Conservation (phyloP, 2,888 invertebrate genomes). For the Drosophila robusta region DNA sequence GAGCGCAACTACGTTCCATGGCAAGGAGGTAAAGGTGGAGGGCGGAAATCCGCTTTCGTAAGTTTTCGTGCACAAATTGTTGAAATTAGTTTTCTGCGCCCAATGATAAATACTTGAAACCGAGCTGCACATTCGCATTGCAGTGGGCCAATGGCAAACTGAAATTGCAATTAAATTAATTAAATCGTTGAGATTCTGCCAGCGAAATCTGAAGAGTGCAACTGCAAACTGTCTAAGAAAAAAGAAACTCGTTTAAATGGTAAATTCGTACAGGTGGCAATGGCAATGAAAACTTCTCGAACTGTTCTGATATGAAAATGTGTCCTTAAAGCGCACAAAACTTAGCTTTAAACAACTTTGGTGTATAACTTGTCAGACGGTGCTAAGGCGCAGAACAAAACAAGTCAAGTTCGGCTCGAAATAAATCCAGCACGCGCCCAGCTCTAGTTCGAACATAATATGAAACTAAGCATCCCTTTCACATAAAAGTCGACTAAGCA, state of each 20-base stretch:
- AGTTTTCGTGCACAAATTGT: slow-evolving; percentile 78
- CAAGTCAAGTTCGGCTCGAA: slow-evolving; percentile 11
- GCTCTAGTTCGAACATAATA: slow-evolving; percentile 13
- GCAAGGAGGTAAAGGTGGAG: neutral
- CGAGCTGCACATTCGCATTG: slow-evolving; percentile 50
- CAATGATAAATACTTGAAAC: slow-evolving; percentile 75
- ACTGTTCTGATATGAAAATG: neutral
- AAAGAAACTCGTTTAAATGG: slow-evolving; percentile 1
- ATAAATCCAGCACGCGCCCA: slow-evolving; percentile 12
- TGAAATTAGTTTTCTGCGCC: slow-evolving; percentile 78
- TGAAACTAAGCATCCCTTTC: slow-evolving; percentile 13
- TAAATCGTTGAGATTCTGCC: slow-evolving; percentile 60
- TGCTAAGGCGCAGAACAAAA: slow-evolving; percentile 5
- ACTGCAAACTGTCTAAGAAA: slow-evolving; percentile 4
- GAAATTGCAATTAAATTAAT: slow-evolving; percentile 77
- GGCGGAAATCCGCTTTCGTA: slow-evolving; percentile 73
- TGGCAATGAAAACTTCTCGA: neutral
- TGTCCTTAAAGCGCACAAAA: neutral
- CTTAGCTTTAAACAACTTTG: slow-evolving; percentile 17
- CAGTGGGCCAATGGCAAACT: slow-evolving; percentile 13
- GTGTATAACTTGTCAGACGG: slow-evolving; percentile 20
- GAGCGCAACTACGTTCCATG: slow-evolving; percentile 3
- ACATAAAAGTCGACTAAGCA: slow-evolving; percentile 51
- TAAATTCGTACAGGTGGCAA: slow-evolving; percentile 19
- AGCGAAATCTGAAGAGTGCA: slow-evolving; percentile 38